A percentile compares a stretch with the other conserved stretches of the same genome.
phyloP scores from a whole-genome alignment of 2,113 vertebrate genomes.

The Podilymbus podiceps region DNA sequence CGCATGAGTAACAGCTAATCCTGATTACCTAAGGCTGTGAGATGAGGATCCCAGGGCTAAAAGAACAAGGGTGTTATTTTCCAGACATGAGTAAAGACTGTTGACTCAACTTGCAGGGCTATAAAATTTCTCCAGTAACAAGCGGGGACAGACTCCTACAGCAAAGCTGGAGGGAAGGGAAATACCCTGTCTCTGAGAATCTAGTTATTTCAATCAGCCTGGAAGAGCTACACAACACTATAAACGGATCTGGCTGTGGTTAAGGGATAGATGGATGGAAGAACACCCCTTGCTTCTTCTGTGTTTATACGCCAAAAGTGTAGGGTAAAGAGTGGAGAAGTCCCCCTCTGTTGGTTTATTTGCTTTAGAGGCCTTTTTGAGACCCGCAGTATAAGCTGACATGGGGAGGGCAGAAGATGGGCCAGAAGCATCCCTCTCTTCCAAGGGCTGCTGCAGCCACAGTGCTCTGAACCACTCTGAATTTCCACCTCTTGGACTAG shows the following conservation, averaged over 20 bases:
- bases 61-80: conserved; percentile 28
- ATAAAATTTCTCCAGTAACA: conserved; percentile 45
- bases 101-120: conserved; percentile 25
- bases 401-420: neutral
- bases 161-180: conserved; percentile 34
- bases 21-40: neutral
- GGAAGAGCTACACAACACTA: neutral
- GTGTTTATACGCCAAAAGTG: neutral
- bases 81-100: neutral
- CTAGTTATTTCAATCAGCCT: conserved; percentile 29
- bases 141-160: conserved; percentile 33
- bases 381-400: neutral
- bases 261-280: neutral
- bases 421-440: neutral
- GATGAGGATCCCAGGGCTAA: neutral
- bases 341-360: neutral
- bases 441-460: neutral
- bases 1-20: neutral
- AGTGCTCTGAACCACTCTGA: neutral
- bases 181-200: conserved; percentile 52
- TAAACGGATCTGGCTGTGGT: neutral
- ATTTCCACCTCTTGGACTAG: neutral
- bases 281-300: neutral
- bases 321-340: neutral
- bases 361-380: neutral